Evolutionary conservation across 1,140 invertebrate genomes (phyloP), one percentile per base, ranked within the genome.

Genomic region (Solenopsis invicta): DNA sequence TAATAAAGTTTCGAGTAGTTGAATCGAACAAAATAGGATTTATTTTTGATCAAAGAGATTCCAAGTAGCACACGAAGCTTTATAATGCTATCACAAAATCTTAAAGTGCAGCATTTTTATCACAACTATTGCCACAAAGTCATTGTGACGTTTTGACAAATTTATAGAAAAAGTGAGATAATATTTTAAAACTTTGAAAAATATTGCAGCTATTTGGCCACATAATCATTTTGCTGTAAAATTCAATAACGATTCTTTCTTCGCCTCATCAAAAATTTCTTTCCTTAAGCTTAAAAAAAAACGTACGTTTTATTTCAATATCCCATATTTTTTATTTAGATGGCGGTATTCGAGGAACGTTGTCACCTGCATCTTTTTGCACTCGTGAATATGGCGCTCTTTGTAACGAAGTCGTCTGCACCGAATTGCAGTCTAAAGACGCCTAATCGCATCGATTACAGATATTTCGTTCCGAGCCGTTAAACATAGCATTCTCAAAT

Each of bases 381-480:
- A 54, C 41, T 21, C 6, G 50, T 12, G 64, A 81, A 69, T 24
- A 29, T 21, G 29, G 21, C 10, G 64, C 64, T 67, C 48, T 5
- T 12, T 1, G 10, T 54, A 81, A 54, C 21, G 66, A 41, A 50
- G 48, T 24, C 34, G 21, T 37, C 24, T 72, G 66, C 50, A 29
- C 37, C 48, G 34, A 69, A 71, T 34, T 45, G 66, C 48, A 18
- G 64, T 71, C 50, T 81, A 81, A 81, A 81, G 48, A 45, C 29
- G n/a, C 24, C 34, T 59, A 86, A 86, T 86, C 54, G 76, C 24
- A 69, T 86, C 48, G 67, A 86, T 81, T 86, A 82, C 24, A 41
- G 76, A 69, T 82, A 61, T 59, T 77, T 81, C 76, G 76, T 54
- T 56, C 10, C 50, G 41, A 48, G 24, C 54, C 45, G 77, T 80